Evolutionary conservation across 2,113 vertebrate species (phyloP).

Genomic region (Emberiza fucata): DNA sequence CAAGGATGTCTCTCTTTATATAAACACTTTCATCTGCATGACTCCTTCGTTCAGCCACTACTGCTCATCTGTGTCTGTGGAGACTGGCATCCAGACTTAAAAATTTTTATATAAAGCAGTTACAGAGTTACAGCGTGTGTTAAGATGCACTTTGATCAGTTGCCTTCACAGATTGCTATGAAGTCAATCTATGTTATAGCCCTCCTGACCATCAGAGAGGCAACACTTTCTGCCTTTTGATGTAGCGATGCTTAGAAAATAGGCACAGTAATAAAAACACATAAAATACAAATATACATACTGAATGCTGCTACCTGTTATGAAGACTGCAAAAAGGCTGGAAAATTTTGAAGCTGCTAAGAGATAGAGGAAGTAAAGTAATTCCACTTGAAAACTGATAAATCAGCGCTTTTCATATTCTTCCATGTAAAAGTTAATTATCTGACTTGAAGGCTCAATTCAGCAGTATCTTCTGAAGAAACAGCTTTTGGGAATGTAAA

Average conservation of each 20-base stretch:
- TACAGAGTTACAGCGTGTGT: background rate
- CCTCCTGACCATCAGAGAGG: background rate
- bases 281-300: background rate
- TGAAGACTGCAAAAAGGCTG: background rate
- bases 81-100: background rate
- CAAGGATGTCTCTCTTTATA: background rate
- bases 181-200: background rate
- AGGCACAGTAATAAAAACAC: background rate
- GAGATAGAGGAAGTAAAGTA: background rate
- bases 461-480: background rate
- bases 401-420: background rate
- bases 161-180: background rate
- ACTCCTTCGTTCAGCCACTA: background rate
- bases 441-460: background rate
- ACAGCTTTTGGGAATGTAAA: background rate
- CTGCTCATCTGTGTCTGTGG: background rate
- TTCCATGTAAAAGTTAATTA: background rate
- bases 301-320: background rate
- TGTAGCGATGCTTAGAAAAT: background rate
- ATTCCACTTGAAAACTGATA: background rate
- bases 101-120: background rate
- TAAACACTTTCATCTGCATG: background rate
- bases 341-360: background rate
- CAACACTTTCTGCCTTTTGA: background rate
- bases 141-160: background rate